Evolutionary conservation across 2,888 invertebrate species (phyloP), one percentile per base, ranked within the genome.

Genomic region (Caradrina kadenii): DNA sequence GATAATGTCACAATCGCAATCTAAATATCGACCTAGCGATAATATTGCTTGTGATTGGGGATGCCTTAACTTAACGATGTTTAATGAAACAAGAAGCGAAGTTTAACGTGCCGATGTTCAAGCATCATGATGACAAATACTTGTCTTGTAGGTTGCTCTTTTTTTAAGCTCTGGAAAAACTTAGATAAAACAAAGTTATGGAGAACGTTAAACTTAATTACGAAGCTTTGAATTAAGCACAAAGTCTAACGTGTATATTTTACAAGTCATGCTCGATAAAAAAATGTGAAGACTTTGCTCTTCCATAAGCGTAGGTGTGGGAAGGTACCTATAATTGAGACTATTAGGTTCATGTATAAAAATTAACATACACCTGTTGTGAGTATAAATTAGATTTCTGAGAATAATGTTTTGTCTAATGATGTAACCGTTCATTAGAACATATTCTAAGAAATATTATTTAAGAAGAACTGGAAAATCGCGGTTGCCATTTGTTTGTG

Each of bases 291-390:
- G 8, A 45, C 19, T 19, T 21, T 13, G n/a, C 6, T 11, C 21
- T 17, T 26, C 21, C 3, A 21, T 35, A 31, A 15, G 4, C 13
- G 42, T 22, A 45, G 45, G 45, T 45, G 45, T 45, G 13, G 42
- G 42, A 2, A 45, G 45, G 45, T 45, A 5, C 17, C 45, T 17
- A 60, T 66, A 17, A 68, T 61, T 50, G 62, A 50, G 42, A 54
- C 19, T 45, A 35, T 50, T 54, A 58, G 31, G 31, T 63, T 63
- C 35, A 52, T 11, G 13, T 56, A 53, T n/a, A 56, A 56, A 26
- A 78, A 76, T 78, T 76, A 73, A 54, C 79, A 78, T 64, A 68
- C 48, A 39, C 0, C 48, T 73, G 63, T 64, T 63, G 60, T 58
- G 31, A 50, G 15, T 39, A 62, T 54, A 59, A 68, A 76, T 69